A percentile compares a stretch with the other conserved stretches of the same genome.
Evolutionary conservation across 1,140 invertebrate genomes (phyloP).

Genomic region (Apis laboriosa): DNA sequence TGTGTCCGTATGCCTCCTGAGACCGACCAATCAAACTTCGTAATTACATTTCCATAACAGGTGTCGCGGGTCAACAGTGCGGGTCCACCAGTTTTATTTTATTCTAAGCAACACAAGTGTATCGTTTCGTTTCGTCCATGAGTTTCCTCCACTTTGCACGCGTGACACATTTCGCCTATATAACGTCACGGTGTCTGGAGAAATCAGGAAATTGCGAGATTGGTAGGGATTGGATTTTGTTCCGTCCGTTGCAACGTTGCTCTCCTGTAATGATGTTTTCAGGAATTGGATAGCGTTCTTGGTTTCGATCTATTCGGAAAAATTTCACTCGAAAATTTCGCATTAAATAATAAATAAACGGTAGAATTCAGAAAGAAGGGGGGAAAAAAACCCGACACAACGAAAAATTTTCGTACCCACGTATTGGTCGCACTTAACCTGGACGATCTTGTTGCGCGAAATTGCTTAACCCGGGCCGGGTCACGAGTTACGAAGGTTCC

Average conservation of each 20-base stretch:
- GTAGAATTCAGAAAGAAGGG: too few relatives aligned
- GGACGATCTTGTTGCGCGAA: neutral
- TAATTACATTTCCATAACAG: conserved; percentile 71
- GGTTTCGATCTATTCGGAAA: too few relatives aligned
- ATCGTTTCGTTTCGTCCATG: neutral
- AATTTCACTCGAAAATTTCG: too few relatives aligned
- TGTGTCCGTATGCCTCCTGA: conserved; percentile 32
- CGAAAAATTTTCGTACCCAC: neutral
- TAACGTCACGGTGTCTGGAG: neutral
- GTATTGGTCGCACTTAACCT: too few relatives aligned
- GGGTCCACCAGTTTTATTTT: neutral
- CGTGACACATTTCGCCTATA: neutral
- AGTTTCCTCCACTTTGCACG: neutral
- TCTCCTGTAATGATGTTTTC: neutral
- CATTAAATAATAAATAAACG: too few relatives aligned
- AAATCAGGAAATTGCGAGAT: neutral
- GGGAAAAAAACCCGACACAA: too few relatives aligned
- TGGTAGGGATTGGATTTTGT: neutral
- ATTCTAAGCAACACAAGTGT: neutral
- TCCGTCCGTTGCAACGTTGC: too few relatives aligned
- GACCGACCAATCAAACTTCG: conserved; percentile 70
- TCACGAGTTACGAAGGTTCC: conserved; percentile 19
- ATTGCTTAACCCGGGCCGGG: conserved; percentile 14
- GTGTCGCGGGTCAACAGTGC: conserved; percentile 44
- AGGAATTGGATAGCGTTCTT: neutral